Percentiles rank a stretch among this genome's conserved stretches.
These are phyloP conservation scores for Numenius arquata DNA, from an alignment of 2,113 vertebrate species.

Conservation along the genomic window DNA sequence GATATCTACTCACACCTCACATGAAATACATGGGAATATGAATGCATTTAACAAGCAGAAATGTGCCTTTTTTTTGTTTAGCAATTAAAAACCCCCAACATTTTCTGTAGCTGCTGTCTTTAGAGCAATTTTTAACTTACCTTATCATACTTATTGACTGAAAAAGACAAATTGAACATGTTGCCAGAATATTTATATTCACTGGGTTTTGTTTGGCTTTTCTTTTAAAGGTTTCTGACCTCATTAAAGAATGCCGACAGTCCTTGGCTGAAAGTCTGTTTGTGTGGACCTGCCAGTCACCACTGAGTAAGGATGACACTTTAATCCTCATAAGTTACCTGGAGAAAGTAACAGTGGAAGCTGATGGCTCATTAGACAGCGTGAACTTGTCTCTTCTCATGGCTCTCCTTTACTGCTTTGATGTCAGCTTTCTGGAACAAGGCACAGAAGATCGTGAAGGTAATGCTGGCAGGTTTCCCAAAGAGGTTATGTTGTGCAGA, in stretches of 20 bases:
- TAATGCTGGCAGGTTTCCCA: constrained; percentile 43
- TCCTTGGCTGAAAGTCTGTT: constrained; percentile 93
- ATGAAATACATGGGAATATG: neutral
- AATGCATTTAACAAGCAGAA: neutral
- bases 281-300: constrained; percentile 95
- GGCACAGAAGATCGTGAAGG: constrained; percentile 92
- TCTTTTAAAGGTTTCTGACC: constrained; percentile 85
- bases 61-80: neutral
- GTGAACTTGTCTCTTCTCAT: constrained; percentile 93
- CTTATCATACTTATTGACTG: neutral
- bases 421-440: constrained; percentile 93
- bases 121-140: neutral
- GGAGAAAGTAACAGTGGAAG: constrained; percentile 90
- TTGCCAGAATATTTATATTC: neutral
- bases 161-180: neutral
- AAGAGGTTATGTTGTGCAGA: neutral
- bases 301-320: constrained; percentile 90
- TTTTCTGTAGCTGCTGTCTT: neutral
- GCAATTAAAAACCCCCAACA: neutral
- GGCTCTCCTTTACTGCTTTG: constrained; percentile 95
- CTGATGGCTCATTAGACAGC: constrained; percentile 86
- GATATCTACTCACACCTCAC: neutral
- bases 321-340: constrained; percentile 90
- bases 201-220: neutral
- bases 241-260: constrained; percentile 91